Conservation (phyloP, 2,888 invertebrate species). For the Brachynemurus nebulosus region DNA sequence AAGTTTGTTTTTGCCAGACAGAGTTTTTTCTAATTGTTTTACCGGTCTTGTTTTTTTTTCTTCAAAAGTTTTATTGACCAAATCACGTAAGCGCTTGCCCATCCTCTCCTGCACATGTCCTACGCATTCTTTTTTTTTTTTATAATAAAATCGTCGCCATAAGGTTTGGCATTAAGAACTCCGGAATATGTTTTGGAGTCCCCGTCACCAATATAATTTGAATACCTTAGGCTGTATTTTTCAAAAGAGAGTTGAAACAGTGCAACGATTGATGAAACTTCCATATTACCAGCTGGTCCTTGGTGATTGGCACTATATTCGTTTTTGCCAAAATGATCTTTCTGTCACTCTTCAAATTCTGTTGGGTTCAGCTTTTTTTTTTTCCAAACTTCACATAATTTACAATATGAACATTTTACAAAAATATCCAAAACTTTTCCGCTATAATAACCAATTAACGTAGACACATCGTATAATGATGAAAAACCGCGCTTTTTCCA, state of each 20-base stretch:
- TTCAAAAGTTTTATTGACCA: background rate
- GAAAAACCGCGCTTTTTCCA: background rate
- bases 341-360: constrained; percentile 15
- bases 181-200: constrained; percentile 17
- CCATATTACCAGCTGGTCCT: constrained; percentile 7
- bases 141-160: constrained; percentile 13
- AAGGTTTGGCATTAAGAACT: constrained; percentile 15
- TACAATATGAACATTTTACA: constrained; percentile 15
- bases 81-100: background rate
- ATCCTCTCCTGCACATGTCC: constrained; percentile 4
- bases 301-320: constrained; percentile 13
- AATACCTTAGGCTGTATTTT: constrained; percentile 12
- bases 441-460: constrained; percentile 2
- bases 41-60: no score
- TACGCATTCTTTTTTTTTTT: background rate
- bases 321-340: constrained; percentile 11
- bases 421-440: constrained; percentile 9
- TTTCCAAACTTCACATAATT: constrained; percentile 16
- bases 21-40: no score
- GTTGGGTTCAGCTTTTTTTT: constrained; percentile 15
- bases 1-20: constrained; percentile 19
- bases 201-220: constrained; percentile 14
- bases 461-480: constrained; percentile 1
- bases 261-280: no score
- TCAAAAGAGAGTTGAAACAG: no score